Conservation (phyloP, 2,797 vertebrate genomes). For the Microctenopoma steveboyesi region DNA sequence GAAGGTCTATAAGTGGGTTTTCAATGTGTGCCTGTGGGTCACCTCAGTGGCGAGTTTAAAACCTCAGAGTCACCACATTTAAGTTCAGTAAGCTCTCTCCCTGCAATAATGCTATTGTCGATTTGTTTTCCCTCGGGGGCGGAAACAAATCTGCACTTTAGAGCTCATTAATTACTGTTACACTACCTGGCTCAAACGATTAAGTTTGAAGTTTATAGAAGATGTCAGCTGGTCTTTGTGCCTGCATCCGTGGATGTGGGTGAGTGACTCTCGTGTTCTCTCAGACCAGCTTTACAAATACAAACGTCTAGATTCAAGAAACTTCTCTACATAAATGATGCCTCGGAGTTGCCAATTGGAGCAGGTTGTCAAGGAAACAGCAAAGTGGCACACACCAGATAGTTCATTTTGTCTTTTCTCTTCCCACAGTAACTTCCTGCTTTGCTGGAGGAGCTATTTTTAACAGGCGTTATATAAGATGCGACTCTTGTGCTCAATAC, state of each 20-base stretch:
- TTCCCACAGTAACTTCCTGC: constrained; percentile 67
- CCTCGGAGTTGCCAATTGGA: constrained; percentile 61
- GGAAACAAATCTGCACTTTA: constrained; percentile 46
- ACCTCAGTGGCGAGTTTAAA: background rate
- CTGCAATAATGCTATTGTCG: constrained; percentile 17
- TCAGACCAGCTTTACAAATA: constrained; percentile 22
- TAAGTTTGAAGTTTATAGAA: constrained; percentile 17
- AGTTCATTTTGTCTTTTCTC: constrained; percentile 64
- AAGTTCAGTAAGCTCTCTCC: constrained; percentile 8
- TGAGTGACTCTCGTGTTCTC: constrained; percentile 24
- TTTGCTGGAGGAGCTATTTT: constrained; percentile 79
- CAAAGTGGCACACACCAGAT: constrained; percentile 76
- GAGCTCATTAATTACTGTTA: constrained; percentile 53
- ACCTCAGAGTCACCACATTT: constrained; percentile 16
- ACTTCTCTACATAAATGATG: constrained; percentile 55
- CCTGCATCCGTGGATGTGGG: constrained; percentile 4
- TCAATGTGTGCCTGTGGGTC: background rate
- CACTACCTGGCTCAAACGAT: constrained; percentile 4
- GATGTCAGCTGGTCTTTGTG: constrained; percentile 1
- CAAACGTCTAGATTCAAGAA: constrained; percentile 28
- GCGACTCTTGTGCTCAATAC: constrained; percentile 55
- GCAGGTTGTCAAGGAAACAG: constrained; percentile 83
- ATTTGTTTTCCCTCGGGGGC: background rate
- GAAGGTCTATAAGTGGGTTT: background rate
- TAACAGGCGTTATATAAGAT: constrained; percentile 81